Percentiles rank a stretch among this genome's conserved stretches.
Evolutionary conservation across 2,797 vertebrate genomes (phyloP).

Genomic region (Philypnodon macrostomus): DNA sequence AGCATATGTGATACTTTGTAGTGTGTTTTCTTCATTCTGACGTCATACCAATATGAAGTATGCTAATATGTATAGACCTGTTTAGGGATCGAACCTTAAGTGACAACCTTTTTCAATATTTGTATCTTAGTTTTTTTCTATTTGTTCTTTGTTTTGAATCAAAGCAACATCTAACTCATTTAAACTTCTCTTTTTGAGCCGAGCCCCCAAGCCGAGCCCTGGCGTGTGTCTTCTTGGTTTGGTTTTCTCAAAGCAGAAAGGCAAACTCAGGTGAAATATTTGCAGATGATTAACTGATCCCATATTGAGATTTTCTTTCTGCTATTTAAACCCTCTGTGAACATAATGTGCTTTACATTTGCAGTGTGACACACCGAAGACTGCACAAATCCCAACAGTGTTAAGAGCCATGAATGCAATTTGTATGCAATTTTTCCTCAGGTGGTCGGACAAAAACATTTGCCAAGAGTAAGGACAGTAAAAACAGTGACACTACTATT

Average conservation of each 20-base stretch:
- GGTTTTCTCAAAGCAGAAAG: constrained; percentile 21
- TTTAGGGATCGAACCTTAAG: no score
- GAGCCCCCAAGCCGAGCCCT: constrained; percentile 1
- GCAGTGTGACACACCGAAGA: constrained; percentile 23
- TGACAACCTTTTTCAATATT: constrained; percentile 2
- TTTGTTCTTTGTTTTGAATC: constrained; percentile 27
- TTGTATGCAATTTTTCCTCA: constrained; percentile 29
- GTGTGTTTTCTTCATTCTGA: no score
- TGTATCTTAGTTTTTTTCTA: constrained; percentile 10
- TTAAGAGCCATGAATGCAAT: constrained; percentile 28
- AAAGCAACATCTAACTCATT: constrained; percentile 26
- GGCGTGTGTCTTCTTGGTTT: constrained; percentile 4
- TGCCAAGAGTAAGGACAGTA: background rate
- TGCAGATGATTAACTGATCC: constrained; percentile 35
- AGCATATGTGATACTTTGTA: no score
- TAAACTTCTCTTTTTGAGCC: constrained; percentile 1
- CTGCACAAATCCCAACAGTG: constrained; percentile 26
- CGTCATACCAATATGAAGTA: no score
- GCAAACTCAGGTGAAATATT: constrained; percentile 18
- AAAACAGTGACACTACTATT: background rate
- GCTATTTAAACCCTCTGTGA: constrained; percentile 25
- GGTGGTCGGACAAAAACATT: constrained; percentile 24
- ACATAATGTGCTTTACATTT: constrained; percentile 36
- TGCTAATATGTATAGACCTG: no score
- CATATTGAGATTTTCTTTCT: constrained; percentile 28